Conservation (phyloP, 1,140 invertebrate genomes). For the Lerema accius region DNA sequence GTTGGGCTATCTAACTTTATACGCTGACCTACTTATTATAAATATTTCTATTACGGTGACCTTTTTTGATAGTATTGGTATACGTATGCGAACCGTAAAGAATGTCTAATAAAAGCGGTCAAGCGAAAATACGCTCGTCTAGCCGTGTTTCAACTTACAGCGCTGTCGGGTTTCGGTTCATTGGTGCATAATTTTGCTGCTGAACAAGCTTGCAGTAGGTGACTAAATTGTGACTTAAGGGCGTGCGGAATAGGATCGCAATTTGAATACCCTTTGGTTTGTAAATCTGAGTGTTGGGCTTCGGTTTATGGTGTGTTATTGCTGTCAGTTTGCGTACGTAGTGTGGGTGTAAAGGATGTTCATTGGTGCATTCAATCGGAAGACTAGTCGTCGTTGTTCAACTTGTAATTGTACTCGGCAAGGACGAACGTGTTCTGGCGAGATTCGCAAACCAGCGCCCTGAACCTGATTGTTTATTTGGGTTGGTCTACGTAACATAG, state of each 20-base stretch:
- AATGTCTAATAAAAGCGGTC: slow-evolving; percentile 13
- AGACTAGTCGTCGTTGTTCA: slow-evolving; percentile 27
- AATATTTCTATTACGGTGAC: slow-evolving; percentile 4
- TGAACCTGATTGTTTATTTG: slow-evolving; percentile 7
- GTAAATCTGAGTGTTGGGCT: slow-evolving; percentile 12
- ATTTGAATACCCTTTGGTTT: background rate
- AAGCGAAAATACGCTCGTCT: slow-evolving; percentile 13
- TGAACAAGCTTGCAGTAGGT: background rate
- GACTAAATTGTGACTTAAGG: slow-evolving; percentile 6
- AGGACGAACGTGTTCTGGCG: slow-evolving; percentile 6
- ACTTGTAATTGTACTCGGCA: slow-evolving; percentile 20
- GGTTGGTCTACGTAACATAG: background rate
- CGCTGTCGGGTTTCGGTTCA: slow-evolving; percentile 11
- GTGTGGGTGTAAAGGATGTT: slow-evolving; percentile 32
- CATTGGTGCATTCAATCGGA: slow-evolving; percentile 37
- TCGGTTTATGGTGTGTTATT: slow-evolving; percentile 26
- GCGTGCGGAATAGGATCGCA: background rate
- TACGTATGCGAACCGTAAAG: slow-evolving; percentile 5
- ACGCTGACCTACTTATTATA: slow-evolving; percentile 15
- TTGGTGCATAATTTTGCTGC: slow-evolving; percentile 22
- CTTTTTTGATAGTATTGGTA: background rate
- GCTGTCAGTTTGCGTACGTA: slow-evolving; percentile 18
- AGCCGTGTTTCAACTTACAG: slow-evolving; percentile 17
- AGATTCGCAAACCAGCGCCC: slow-evolving; percentile 1
- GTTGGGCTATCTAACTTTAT: background rate